Evolutionary conservation across 2,797 vertebrate species (phyloP).

Genomic region (Pangasius sanitwongsei): DNA sequence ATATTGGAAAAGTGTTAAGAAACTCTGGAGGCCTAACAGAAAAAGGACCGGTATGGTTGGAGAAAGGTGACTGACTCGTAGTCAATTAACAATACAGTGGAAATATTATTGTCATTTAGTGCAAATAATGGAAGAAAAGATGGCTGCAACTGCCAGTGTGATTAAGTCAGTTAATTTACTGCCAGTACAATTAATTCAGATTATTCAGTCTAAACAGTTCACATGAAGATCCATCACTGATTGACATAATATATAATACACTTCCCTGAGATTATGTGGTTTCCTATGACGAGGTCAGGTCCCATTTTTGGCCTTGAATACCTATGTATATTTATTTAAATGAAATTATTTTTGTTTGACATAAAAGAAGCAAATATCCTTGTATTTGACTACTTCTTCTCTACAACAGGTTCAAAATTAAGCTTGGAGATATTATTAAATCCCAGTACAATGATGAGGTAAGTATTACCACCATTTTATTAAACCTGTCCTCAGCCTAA

Average conservation of each 20-base stretch:
- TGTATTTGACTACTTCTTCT: not conserved
- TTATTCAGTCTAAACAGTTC: not conserved
- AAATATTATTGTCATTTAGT: not conserved
- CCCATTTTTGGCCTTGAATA: not conserved
- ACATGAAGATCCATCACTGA: not conserved
- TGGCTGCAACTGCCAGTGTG: not conserved
- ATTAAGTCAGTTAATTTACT: no score
- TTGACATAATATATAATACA: not conserved
- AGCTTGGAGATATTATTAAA: conserved; percentile 77
- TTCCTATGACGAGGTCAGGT: not conserved
- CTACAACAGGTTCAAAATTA: conserved; percentile 80
- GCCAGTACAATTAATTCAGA: no score
- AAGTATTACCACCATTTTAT: conserved; percentile 36
- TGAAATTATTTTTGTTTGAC: not conserved
- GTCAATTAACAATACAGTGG: not conserved
- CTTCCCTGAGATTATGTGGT: not conserved
- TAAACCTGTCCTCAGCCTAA: not conserved
- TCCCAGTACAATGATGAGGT: conserved; percentile 85
- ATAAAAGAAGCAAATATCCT: not conserved
- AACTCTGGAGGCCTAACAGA: not conserved
- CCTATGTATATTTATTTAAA: not conserved
- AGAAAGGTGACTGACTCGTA: not conserved
- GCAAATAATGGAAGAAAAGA: not conserved
- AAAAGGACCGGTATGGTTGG: not conserved
- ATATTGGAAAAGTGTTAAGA: not conserved